Conservation (phyloP, 2,888 invertebrate species). For the Hetaerina titia region DNA sequence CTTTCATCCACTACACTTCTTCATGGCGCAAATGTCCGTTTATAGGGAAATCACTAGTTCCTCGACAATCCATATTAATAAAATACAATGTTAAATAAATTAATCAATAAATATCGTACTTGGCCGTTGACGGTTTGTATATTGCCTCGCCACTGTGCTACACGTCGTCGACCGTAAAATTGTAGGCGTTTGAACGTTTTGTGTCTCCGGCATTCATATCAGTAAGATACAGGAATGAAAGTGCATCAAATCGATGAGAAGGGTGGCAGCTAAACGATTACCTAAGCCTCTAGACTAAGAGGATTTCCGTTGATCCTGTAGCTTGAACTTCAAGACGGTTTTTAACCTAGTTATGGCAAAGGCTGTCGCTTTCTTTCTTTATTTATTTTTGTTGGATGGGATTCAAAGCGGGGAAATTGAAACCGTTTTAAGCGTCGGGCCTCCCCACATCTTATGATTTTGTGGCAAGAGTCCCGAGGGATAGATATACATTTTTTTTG, state of each 20-base stretch:
- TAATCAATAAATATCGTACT: too few species aligned
- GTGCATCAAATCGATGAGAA: background rate
- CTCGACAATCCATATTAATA: too few species aligned
- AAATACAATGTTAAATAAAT: background rate
- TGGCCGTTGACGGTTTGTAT: too few species aligned
- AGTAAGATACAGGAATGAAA: background rate
- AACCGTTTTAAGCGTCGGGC: background rate
- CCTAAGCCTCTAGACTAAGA: background rate
- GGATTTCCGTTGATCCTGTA: background rate
- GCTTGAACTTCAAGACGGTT: background rate
- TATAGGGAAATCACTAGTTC: too few species aligned
- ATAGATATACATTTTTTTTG: background rate
- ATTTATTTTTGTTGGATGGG: background rate
- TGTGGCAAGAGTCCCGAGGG: background rate
- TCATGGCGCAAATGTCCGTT: too few species aligned
- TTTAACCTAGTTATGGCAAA: slow-evolving; percentile 24
- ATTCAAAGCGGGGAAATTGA: background rate
- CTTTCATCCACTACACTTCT: too few species aligned
- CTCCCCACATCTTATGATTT: background rate
- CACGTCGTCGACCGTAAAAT: too few species aligned
- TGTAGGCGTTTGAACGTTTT: too few species aligned
- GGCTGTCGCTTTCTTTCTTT: background rate
- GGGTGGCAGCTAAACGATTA: background rate
- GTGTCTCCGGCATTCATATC: too few species aligned
- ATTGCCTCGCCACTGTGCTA: too few species aligned